Conservation (phyloP, 1,140 invertebrate species). For the Copidosoma floridanum region DNA sequence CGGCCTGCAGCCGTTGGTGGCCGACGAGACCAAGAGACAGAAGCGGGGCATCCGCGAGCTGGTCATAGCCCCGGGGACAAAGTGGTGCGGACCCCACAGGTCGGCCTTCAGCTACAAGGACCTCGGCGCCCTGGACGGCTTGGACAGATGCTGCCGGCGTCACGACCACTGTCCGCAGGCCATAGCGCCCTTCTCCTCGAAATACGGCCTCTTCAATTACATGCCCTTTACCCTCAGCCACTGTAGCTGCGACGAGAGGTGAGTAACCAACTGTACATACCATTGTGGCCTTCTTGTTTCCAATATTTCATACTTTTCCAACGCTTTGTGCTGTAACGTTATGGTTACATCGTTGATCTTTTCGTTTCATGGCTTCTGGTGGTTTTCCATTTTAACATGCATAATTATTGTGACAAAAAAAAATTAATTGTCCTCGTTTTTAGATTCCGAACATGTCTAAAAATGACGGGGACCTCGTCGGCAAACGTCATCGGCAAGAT, state of each 20-base stretch:
- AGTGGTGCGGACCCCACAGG: conserved; percentile 81
- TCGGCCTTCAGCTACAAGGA: conserved; percentile 65
- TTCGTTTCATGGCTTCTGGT: too few relatives aligned
- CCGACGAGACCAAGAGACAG: not conserved
- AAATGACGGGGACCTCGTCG: conserved; percentile 77
- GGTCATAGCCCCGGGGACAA: conserved; percentile 72
- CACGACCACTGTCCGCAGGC: conserved; percentile 73
- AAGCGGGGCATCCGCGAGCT: conserved; percentile 53
- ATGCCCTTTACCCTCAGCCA: conserved; percentile 82
- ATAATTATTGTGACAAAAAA: too few relatives aligned
- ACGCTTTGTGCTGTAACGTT: too few relatives aligned
- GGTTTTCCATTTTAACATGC: too few relatives aligned
- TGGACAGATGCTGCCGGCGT: conserved; percentile 78
- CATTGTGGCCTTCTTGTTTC: too few relatives aligned
- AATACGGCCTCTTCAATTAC: conserved; percentile 76
- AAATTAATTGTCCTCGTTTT: too few relatives aligned
- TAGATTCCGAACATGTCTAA: conserved; percentile 90
- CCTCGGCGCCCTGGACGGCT: conserved; percentile 66
- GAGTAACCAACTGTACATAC: conserved; percentile 40
- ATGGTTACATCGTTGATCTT: too few relatives aligned
- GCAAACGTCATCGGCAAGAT: conserved; percentile 89
- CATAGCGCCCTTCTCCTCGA: conserved; percentile 68
- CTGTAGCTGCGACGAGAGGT: conserved; percentile 84
- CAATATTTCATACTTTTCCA: conserved; percentile 25
- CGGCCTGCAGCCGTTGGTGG: too few relatives aligned